Evolutionary conservation across 2,113 vertebrate genomes (phyloP).

Genomic region (Potamarius usumacintae): DNA sequence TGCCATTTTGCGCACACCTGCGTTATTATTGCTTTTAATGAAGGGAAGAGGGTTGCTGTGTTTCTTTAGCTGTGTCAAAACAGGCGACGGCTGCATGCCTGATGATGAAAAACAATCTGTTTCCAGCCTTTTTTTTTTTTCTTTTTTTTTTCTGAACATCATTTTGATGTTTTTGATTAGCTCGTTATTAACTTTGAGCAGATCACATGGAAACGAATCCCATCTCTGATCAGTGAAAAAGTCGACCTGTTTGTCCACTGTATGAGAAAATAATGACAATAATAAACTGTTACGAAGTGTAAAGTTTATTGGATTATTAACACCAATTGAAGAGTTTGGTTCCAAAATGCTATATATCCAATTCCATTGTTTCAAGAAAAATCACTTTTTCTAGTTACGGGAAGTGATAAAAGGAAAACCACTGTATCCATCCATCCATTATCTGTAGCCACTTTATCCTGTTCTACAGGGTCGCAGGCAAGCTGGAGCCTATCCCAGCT

Average conservation of each 20-base stretch:
- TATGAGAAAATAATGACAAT: background rate
- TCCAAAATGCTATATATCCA: too few species aligned
- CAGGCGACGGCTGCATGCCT: slow-evolving; percentile 64
- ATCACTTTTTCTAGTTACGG: too few species aligned
- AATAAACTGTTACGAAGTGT: background rate
- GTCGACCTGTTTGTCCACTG: slow-evolving; percentile 10
- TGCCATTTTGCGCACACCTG: slow-evolving; percentile 78
- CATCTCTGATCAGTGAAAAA: slow-evolving; percentile 26
- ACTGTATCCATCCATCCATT: too few species aligned
- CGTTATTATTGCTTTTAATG: slow-evolving; percentile 72
- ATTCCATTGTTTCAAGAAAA: too few species aligned
- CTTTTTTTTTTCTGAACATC: slow-evolving; percentile 64
- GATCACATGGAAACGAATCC: slow-evolving; percentile 30
- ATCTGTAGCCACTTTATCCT: too few species aligned
- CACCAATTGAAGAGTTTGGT: background rate
- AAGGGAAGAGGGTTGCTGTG: slow-evolving; percentile 54
- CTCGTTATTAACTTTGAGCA: slow-evolving; percentile 50
- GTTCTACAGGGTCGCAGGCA: too few species aligned
- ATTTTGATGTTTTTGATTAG: slow-evolving; percentile 53
- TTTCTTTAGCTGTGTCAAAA: slow-evolving; percentile 64
- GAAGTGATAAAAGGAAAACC: too few species aligned
- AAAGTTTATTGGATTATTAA: background rate
- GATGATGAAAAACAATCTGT: slow-evolving; percentile 67
- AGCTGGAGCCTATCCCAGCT: too few species aligned
- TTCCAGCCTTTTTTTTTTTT: slow-evolving; percentile 59